Evolutionary conservation across 2,888 invertebrate species (phyloP).

Genomic region (Lasioglossum villosulum): DNA sequence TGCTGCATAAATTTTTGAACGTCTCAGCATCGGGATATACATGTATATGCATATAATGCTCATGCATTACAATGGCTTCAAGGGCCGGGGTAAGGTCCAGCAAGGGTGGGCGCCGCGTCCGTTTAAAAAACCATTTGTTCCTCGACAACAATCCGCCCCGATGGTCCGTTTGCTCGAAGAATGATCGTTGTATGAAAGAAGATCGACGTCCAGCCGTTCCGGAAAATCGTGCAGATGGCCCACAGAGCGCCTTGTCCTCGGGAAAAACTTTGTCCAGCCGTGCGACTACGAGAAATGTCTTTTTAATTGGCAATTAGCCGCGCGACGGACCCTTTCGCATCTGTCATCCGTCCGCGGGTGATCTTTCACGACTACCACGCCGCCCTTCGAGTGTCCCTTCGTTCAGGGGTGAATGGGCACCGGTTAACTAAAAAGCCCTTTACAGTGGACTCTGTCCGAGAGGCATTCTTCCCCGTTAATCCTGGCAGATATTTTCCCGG

Average conservation of each 20-base stretch:
- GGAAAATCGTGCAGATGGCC: constrained; percentile 61
- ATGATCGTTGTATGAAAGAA: constrained; percentile 27
- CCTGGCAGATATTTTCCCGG: constrained; percentile 47
- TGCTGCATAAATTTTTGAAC: neutral
- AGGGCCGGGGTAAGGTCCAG: neutral
- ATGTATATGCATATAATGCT: neutral
- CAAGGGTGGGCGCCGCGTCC: neutral
- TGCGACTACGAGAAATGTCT: constrained; percentile 74
- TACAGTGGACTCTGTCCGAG: constrained; percentile 31
- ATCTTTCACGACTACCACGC: constrained; percentile 40
- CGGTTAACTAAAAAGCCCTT: constrained; percentile 68
- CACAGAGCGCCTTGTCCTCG: constrained; percentile 12
- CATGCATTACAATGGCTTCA: neutral
- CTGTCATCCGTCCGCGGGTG: constrained; percentile 73
- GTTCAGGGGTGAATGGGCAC: constrained; percentile 50
- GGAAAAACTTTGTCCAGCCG: constrained; percentile 63
- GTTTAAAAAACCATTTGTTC: constrained; percentile 6
- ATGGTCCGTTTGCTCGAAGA: constrained; percentile 29
- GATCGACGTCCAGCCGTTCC: constrained; percentile 25
- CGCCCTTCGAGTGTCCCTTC: constrained; percentile 57
- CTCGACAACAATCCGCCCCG: constrained; percentile 22
- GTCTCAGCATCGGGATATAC: neutral
- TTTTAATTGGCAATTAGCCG: constrained; percentile 84
- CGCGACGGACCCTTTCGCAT: constrained; percentile 78
- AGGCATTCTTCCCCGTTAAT: constrained; percentile 71